Base-by-base conservation (phyloP, 2,888 invertebrate genomes). In the Drosophila fulvimacula region DNA sequence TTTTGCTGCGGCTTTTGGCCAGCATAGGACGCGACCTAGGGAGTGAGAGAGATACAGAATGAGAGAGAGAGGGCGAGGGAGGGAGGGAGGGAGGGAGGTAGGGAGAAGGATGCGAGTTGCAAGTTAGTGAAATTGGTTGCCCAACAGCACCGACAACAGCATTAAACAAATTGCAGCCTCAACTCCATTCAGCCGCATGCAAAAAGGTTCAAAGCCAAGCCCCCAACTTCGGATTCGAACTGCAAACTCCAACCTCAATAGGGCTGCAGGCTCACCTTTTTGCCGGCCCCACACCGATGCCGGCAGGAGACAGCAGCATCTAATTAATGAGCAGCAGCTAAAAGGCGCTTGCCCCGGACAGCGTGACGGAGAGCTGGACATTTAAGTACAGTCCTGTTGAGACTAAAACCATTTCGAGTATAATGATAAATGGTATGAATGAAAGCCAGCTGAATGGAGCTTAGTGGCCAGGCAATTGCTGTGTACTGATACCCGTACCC, bases 161-260 rank as follows among this genome's bases (percentile, higher is more conserved):
- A 79, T 76, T 79, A 79, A 73, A 67, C 76, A 79, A 79, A 79
- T 76, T 79, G 79, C 79, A 39, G 59, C 38, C 41, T 51, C 53
- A 41, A 39, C 62, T 60, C 38, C 39, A 24, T n/a, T 24, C 30
- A 58, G 69, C 38, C 42, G 36, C 69, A 59, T 55, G 59, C 52
- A 46, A 59, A 64, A 74, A 36, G 52, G 52, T 7, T 19, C 49
- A 19, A 19, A 32, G 34, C 36, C 24, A 15, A 36, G 5, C 51
- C 21, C 39, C 30, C 48, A n/a, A n/a, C n/a, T n/a, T n/a, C n/a
- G n/a, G n/a, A n/a, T n/a, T n/a, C n/a, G n/a, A n/a, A n/a, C n/a
- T n/a, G n/a, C n/a, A n/a, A n/a, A 15, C 60, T 44, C 64, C 64
- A 64, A n/a, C 5, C 46, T 46, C 46, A 10, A 27, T 44, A n/a